A percentile compares a stretch with the other conserved stretches of the same genome.
phyloP scores from a whole-genome alignment of 2,888 invertebrate genomes.

The Ochropleura plecta region DNA sequence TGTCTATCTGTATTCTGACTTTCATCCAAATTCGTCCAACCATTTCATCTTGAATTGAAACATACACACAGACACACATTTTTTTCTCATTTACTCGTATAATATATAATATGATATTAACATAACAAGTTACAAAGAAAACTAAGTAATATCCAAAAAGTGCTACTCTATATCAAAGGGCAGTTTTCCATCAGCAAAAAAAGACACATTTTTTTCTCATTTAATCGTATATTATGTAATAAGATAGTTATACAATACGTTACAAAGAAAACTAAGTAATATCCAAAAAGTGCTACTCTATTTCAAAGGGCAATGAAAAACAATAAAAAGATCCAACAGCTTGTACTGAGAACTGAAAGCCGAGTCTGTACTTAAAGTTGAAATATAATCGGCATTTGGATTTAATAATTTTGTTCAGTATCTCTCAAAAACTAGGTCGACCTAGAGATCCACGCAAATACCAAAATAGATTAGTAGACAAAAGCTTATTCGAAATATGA shows the following conservation, averaged over 20 bases:
- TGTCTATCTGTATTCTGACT: background rate
- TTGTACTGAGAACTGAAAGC: background rate
- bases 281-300: background rate
- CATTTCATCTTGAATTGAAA: background rate
- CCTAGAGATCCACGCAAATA: slow-evolving; percentile 15
- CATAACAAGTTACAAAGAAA: background rate
- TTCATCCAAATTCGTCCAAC: background rate
- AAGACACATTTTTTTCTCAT: background rate
- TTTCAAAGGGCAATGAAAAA: background rate
- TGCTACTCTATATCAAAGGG: background rate
- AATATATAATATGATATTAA: background rate
- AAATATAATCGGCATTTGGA: background rate
- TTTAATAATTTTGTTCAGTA: background rate
- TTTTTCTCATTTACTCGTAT: background rate
- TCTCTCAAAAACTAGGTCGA: slow-evolving; percentile 19
- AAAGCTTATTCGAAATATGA: slow-evolving; percentile 23
- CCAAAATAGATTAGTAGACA: slow-evolving; percentile 29
- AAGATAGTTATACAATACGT: background rate
- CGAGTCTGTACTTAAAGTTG: background rate
- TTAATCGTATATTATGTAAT: background rate
- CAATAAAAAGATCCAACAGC: background rate
- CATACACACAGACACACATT: background rate
- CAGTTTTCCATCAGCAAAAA: too few species aligned
- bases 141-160: background rate
- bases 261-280: background rate